These are phyloP conservation scores for Mamestra configurata DNA, from an alignment of 1,140 invertebrate species.

Conservation along the genomic window DNA sequence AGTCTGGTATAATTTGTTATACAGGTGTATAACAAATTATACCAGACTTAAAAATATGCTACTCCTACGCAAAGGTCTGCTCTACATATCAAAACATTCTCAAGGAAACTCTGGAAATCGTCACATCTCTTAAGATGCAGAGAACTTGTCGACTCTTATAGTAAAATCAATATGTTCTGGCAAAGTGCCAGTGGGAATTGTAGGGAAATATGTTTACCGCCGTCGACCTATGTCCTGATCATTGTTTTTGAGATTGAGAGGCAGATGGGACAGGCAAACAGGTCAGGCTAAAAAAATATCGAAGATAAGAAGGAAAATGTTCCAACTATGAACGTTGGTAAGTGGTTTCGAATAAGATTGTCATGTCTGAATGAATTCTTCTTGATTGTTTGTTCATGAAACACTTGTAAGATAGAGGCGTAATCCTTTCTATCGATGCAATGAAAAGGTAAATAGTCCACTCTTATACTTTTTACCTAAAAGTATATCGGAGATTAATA, in stretches of 20 bases:
- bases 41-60: no score
- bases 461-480: no score
- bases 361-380: neutral
- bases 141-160: constrained; percentile 44
- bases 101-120: neutral
- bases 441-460: no score
- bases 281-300: constrained; percentile 5
- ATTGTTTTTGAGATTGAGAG: constrained; percentile 54
- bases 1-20: no score
- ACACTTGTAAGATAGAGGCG: neutral
- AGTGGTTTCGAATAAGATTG: neutral
- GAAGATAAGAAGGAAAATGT: neutral
- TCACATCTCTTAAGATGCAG: constrained; percentile 23
- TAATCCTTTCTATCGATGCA: no score
- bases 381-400: neutral
- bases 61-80: neutral
- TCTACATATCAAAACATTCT: neutral
- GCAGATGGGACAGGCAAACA: constrained; percentile 43
- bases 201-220: constrained; percentile 56
- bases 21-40: no score
- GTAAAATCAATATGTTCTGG: constrained; percentile 58
- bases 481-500: no score
- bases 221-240: constrained; percentile 47
- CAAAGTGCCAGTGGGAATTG: constrained; percentile 33
- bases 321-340: no score